phyloP scores from a whole-genome alignment of 1,140 invertebrate species.

The Ceratosolen solmsi region DNA sequence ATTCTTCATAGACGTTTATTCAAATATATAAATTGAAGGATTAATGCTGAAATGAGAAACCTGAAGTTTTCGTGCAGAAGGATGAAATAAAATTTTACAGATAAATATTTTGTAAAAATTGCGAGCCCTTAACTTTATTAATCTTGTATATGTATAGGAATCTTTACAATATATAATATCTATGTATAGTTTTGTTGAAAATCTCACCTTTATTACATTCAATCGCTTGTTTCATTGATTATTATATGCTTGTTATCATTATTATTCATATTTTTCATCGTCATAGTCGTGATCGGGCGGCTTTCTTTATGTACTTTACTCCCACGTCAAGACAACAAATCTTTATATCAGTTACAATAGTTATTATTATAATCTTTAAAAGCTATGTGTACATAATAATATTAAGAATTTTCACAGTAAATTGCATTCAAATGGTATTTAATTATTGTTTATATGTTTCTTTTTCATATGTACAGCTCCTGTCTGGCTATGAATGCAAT shows the following conservation, averaged over 20 bases:
- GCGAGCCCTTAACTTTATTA: slow-evolving; percentile 69
- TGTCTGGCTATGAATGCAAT: slow-evolving; percentile 33
- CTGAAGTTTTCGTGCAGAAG: too few relatives aligned
- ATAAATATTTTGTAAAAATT: too few relatives aligned
- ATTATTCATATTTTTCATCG: slow-evolving; percentile 32
- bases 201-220: slow-evolving; percentile 56
- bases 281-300: slow-evolving; percentile 2
- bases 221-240: slow-evolving; percentile 54
- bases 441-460: slow-evolving; percentile 9
- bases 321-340: not conserved
- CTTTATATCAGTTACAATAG: slow-evolving; percentile 32
- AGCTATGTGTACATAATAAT: slow-evolving; percentile 49
- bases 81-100: too few relatives aligned
- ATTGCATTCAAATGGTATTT: slow-evolving; percentile 46
- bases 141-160: slow-evolving; percentile 66
- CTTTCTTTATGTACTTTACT: not conserved
- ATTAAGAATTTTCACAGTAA: slow-evolving; percentile 48
- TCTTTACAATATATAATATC: slow-evolving; percentile 67
- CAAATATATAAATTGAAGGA: too few relatives aligned
- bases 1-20: too few relatives aligned
- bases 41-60: too few relatives aligned
- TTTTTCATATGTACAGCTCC: slow-evolving; percentile 53
- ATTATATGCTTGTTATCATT: slow-evolving; percentile 53
- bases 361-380: slow-evolving; percentile 55
- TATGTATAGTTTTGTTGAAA: slow-evolving; percentile 65